A percentile compares a stretch with the other conserved stretches of the same genome.
phyloP scores from a whole-genome alignment of 2,888 invertebrate genomes.

The Orchesella flavescens region DNA sequence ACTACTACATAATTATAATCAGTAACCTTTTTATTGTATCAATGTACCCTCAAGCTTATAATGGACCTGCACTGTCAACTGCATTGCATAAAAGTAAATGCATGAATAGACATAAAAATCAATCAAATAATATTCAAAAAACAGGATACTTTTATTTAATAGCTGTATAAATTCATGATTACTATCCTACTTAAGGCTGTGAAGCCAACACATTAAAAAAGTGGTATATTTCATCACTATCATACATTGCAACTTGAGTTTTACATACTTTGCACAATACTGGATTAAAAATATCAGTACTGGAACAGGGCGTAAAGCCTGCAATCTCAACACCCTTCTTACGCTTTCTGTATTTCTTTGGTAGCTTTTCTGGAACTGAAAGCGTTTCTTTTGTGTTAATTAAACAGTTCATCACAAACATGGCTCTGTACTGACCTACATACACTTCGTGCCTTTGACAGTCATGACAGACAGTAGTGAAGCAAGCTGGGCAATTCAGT shows the following conservation, averaged over 20 bases:
- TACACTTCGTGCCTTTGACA: constrained; percentile 78
- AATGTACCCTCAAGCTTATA: too few relatives aligned
- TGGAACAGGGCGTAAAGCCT: constrained; percentile 16
- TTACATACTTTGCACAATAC: constrained; percentile 77
- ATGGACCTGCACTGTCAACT: too few relatives aligned
- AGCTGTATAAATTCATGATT: too few relatives aligned
- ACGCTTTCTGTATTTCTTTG: constrained; percentile 53
- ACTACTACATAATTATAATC: too few relatives aligned
- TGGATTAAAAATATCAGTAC: constrained; percentile 75
- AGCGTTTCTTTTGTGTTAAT: constrained; percentile 74
- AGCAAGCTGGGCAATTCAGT: constrained; percentile 79
- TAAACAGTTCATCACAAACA: constrained; percentile 79
- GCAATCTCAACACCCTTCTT: background rate
- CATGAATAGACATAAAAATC: too few relatives aligned
- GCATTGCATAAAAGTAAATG: too few relatives aligned
- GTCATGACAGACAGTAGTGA: constrained; percentile 77
- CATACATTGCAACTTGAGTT: constrained; percentile 77
- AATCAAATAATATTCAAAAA: too few relatives aligned
- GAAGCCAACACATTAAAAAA: constrained; percentile 78
- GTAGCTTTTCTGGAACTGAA: constrained; percentile 72
- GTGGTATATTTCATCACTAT: constrained; percentile 78
- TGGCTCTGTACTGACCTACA: constrained; percentile 78
- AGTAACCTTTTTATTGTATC: too few relatives aligned
- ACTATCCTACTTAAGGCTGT: constrained; percentile 68
- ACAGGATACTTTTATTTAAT: too few relatives aligned